Percentiles rank a stretch among this genome's conserved stretches.
Conservation (phyloP, 2,797 vertebrate genomes). For the Mareca penelope region DNA sequence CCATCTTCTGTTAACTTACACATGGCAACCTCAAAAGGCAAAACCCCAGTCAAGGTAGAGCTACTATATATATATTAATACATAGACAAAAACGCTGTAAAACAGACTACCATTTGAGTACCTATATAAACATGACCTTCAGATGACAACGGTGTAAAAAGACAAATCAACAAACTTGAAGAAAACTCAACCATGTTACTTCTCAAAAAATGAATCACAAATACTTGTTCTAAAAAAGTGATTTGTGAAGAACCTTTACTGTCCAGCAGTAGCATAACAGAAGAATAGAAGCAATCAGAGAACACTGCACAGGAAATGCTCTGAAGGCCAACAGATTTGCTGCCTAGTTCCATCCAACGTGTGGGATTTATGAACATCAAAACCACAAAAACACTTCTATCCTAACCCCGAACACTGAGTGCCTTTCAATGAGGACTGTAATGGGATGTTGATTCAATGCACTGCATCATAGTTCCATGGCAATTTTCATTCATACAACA, state of each 20-base stretch:
- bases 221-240: not conserved
- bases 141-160: not conserved
- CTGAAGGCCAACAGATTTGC: not conserved
- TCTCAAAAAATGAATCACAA: not conserved
- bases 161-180: not conserved
- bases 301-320: not conserved
- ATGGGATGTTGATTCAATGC: not conserved
- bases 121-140: not conserved
- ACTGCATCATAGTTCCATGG: not conserved
- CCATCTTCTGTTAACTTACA: not conserved
- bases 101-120: not conserved
- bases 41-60: not conserved
- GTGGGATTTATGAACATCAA: not conserved
- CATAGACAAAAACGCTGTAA: not conserved
- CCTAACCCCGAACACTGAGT: not conserved
- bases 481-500: not conserved
- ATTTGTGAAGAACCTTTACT: not conserved
- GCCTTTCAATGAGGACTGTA: not conserved
- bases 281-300: not conserved
- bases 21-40: not conserved
- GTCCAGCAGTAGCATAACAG: not conserved
- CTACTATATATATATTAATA: not conserved
- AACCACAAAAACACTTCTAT: not conserved
- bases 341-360: not conserved
- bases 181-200: not conserved